Conservation (phyloP, 2,888 invertebrate genomes). For the Brenthis hecate region DNA sequence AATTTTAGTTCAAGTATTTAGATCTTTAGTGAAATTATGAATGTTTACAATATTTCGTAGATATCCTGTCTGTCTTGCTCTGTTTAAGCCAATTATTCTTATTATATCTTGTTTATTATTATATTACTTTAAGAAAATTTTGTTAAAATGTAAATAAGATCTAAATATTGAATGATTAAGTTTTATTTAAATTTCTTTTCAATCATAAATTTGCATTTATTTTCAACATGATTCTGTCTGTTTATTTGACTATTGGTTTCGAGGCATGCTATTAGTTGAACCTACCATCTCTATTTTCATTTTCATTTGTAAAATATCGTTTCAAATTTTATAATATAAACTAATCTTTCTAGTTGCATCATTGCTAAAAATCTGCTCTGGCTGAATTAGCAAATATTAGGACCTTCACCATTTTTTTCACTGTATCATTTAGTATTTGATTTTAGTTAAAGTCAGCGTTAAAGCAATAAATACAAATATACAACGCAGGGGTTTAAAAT, state of each 20-base stretch:
- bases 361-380: conserved; percentile 25
- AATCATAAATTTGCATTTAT: conserved; percentile 39
- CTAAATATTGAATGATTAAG: conserved; percentile 36
- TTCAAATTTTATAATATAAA: conserved; percentile 28
- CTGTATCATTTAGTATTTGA: conserved; percentile 7
- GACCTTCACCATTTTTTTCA: conserved; percentile 10
- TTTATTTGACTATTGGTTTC: conserved; percentile 44
- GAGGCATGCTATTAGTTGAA: conserved; percentile 46
- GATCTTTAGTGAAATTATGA: conserved; percentile 32
- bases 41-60: background rate
- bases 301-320: conserved; percentile 36
- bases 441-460: background rate
- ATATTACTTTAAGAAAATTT: background rate
- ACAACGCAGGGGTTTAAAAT: conserved; percentile 7
- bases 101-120: conserved; percentile 1
- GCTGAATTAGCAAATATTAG: conserved; percentile 16
- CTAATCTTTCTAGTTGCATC: conserved; percentile 21
- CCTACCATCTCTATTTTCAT: conserved; percentile 39
- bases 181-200: conserved; percentile 40
- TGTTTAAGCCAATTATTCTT: background rate
- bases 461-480: conserved; percentile 11
- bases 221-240: conserved; percentile 35
- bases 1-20: conserved; percentile 47
- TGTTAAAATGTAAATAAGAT: conserved; percentile 11
- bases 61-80: background rate